Evolutionary conservation across 2,797 vertebrate species (phyloP), one percentile per base, ranked within the genome.

Genomic region (Clarias fuscus): DNA sequence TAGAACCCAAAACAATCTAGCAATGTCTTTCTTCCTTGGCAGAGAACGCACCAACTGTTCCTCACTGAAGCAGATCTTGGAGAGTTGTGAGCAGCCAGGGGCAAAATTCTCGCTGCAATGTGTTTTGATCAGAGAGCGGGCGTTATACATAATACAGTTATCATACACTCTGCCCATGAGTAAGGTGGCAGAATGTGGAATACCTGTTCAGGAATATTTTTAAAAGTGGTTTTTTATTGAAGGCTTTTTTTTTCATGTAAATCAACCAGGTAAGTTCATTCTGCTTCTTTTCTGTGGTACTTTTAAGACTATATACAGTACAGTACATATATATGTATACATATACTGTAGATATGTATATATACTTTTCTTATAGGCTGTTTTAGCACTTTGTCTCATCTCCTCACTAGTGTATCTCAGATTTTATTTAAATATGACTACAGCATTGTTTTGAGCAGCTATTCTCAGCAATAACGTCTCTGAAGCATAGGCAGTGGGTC

Each of bases 91-190:
- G 79, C 15, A 81, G 79, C 79, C 62, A 81, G 62, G 43, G 62
- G 79, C 79, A 24, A 48, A 81, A 65, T 43, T 13, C 40, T 40
- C 48, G 61, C 78, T 79, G 77, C 58, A 40, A 8, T 20, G 22
- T 43, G 22, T n/a, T 43, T 43, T 7, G 59, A 33, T 82, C 17
- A 82, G 22, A 81, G 40, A 27, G 40, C 62, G 10, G 37, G 27
- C 43, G 40, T 82, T 43, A 67, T 82, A 67, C 27, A 67, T 65
- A 53, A 82, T 67, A 53, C 17, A 27, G 53, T 81, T 82, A 82
- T 48, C 18, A 80, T 15, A 79, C 58, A 79, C 56, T 62, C 77
- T 62, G 33, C 33, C 27, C 27, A 27, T 27, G 37, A 40, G 24
- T 7, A 48, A 27, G 4, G 62, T 65, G 24, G 20, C 43, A 18